These are phyloP conservation scores for Acrossocheilus wenchowensis DNA, from an alignment of 2,797 vertebrate species.

Conservation along the genomic window DNA sequence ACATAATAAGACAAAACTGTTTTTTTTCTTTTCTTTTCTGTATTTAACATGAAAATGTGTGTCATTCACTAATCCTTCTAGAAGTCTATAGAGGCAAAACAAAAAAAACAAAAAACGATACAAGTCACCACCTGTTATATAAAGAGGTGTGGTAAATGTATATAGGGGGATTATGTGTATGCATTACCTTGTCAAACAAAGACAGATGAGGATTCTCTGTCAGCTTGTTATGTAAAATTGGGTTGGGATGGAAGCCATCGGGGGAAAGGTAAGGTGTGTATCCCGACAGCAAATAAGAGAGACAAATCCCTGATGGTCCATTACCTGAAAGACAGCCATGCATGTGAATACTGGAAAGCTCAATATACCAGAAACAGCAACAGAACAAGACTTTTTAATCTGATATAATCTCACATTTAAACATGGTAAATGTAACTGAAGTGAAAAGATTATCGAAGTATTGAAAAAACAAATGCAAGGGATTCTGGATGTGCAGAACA, in stretches of 20 bases:
- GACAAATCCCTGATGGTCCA: conserved; percentile 83
- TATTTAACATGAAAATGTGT: neutral
- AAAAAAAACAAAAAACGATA: no score
- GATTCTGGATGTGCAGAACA: neutral
- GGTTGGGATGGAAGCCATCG: conserved; percentile 76
- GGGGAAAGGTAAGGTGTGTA: conserved; percentile 79
- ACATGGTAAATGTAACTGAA: neutral
- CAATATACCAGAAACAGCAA: neutral
- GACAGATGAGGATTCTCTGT: conserved; percentile 73
- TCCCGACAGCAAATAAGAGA: conserved; percentile 83
- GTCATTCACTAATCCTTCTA: neutral
- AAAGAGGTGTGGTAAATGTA: conserved; percentile 14
- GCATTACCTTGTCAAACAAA: conserved; percentile 79
- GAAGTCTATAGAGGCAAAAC: neutral
- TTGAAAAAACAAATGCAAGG: neutral
- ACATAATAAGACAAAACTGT: neutral
- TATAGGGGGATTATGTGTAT: neutral
- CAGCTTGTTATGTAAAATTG: conserved; percentile 79
- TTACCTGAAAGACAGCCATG: conserved; percentile 71
- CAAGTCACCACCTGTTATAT: neutral
- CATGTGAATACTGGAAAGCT: neutral
- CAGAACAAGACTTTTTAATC: neutral
- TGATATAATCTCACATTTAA: neutral
- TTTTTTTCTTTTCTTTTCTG: neutral
- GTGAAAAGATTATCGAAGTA: neutral